phyloP scores from a whole-genome alignment of 2,797 vertebrate genomes.

The Arrhamphus sclerolepis region DNA sequence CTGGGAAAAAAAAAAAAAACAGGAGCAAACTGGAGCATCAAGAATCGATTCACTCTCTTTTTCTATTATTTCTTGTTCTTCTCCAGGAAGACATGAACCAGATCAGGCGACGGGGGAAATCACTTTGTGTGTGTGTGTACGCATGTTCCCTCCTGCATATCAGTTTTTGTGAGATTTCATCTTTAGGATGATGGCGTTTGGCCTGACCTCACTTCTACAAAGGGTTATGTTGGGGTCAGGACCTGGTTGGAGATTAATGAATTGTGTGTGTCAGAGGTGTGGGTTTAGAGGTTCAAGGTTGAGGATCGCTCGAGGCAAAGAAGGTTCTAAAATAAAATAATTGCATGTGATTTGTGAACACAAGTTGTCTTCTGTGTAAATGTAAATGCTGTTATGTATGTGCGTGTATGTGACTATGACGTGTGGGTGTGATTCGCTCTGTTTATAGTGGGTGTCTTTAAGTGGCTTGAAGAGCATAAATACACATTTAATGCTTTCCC shows the following conservation, averaged over 20 bases:
- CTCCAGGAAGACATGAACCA: constrained; percentile 75
- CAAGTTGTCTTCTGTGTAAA: constrained; percentile 4
- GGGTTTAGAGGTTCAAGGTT: not conserved
- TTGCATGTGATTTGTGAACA: constrained; percentile 4
- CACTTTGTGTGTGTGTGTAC: constrained; percentile 38
- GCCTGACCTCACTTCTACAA: constrained; percentile 17
- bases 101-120: constrained; percentile 75
- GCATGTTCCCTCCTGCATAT: constrained; percentile 7
- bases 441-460: constrained; percentile 58
- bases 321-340: not conserved
- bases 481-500: constrained; percentile 42
- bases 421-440: constrained; percentile 63
- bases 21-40: constrained; percentile 52
- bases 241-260: constrained; percentile 35
- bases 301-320: too few species aligned
- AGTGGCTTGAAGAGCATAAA: constrained; percentile 52
- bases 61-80: constrained; percentile 60
- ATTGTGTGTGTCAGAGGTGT: not conserved
- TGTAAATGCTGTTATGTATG: constrained; percentile 25
- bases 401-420: constrained; percentile 33
- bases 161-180: constrained; percentile 1
- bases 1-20: constrained; percentile 53
- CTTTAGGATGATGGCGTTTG: constrained; percentile 12
- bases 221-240: constrained; percentile 30
- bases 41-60: constrained; percentile 57